Evolutionary conservation across 2,113 vertebrate species (phyloP), one percentile per base, ranked within the genome.

Genomic region (Lamprotornis superbus): DNA sequence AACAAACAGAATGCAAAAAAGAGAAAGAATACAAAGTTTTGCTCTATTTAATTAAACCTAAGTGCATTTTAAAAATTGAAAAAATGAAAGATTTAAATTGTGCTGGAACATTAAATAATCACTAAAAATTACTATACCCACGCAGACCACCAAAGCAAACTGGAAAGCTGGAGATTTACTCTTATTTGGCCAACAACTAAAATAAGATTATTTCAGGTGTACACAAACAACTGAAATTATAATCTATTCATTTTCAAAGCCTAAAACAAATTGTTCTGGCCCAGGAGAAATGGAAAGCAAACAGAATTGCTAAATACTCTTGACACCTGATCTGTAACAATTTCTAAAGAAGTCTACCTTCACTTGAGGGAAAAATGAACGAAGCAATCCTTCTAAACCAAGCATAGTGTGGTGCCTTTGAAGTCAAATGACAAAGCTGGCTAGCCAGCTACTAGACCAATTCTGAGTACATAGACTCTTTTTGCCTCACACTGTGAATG

Each of bases 231-330:
- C 17, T 37, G 24, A 50, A 77, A 71, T 83, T 47, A 40, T 89
- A 21, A 71, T 50, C 30, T 60, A 14, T 33, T 81, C 3, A 59
- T 30, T 91, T 93, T 50, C 47, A 70, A 87, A 87, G 60, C 25
- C n/a, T 23, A 42, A 61, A 63, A 49, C 24, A 90, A 90, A 92
- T 2, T 33, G 22, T 33, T 68, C 50, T 37, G 25, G 15, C 15
- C n/a, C 28, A 77, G 40, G 15, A 83, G 17, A 77, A 86, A 77
- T 0, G 1, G 33, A 92, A 93, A 67, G 30, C 31, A 71, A 71
- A 67, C 39, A 1, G 0, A 65, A 78, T 8, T 8, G 10, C 0
- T 3, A 50, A 83, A 35, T 9, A 8, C 11, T 63, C 42, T 21
- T 25, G 47, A 84, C 83, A 44, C 30, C 28, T 55, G 16, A 40